Evolutionary conservation across 2,113 vertebrate species (phyloP).

Genomic region (Pelvicachromis taeniatus): DNA sequence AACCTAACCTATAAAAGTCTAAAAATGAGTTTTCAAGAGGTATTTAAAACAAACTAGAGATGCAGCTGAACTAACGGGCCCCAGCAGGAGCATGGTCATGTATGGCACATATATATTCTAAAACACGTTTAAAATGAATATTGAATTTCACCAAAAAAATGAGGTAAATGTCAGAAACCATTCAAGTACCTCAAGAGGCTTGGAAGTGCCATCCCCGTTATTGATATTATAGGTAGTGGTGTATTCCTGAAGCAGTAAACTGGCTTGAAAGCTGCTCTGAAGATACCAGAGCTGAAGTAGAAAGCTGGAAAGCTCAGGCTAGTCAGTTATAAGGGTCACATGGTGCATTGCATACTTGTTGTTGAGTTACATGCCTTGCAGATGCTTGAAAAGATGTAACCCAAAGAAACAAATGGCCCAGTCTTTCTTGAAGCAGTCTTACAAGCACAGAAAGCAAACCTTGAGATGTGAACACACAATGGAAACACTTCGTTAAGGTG

Average conservation of each 20-base stretch:
- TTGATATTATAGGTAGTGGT: background rate
- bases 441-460: background rate
- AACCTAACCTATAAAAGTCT: no score
- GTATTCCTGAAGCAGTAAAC: background rate
- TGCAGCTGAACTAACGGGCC: no score
- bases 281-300: background rate
- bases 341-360: background rate
- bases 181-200: background rate
- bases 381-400: background rate
- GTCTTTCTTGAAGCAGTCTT: background rate
- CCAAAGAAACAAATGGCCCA: background rate
- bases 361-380: background rate
- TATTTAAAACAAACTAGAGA: no score
- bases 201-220: fast-evolving
- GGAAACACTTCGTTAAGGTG: background rate
- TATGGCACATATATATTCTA: background rate
- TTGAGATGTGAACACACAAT: background rate
- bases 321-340: background rate
- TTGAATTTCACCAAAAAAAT: background rate
- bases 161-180: background rate
- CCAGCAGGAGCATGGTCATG: background rate
- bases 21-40: no score
- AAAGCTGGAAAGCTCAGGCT: background rate
- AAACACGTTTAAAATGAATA: background rate
- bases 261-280: background rate